A percentile compares a stretch with the other conserved stretches of the same genome.
These are phyloP conservation scores for Tylochromis polylepis DNA, from an alignment of 2,113 vertebrate species.

Conservation along the genomic window DNA sequence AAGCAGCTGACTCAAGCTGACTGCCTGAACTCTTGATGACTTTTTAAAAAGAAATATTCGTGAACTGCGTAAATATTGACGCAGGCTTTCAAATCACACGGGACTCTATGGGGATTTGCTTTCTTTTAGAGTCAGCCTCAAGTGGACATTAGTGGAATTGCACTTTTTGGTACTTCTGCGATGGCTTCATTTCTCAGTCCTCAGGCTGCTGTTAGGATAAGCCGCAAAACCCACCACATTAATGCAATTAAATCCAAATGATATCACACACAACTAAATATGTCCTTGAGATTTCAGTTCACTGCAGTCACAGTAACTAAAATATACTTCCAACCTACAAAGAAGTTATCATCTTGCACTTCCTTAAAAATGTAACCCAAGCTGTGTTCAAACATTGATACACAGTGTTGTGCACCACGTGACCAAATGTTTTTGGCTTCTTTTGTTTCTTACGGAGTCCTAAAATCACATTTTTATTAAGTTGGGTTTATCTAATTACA, in stretches of 20 bases:
- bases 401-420: neutral
- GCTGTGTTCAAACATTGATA: neutral
- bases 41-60: fast-evolving
- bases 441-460: neutral
- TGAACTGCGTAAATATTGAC: fast-evolving
- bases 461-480: neutral
- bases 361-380: neutral
- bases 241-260: neutral
- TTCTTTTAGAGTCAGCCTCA: neutral
- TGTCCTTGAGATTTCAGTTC: neutral
- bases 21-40: fast-evolving
- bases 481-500: neutral
- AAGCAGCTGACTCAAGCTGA: neutral
- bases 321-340: neutral
- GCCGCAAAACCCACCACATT: neutral
- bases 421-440: neutral
- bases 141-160: neutral
- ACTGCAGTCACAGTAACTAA: too few relatives aligned
- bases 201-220: neutral
- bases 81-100: neutral
- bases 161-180: neutral
- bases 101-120: neutral
- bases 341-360: neutral
- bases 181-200: fast-evolving
- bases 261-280: neutral